Evolutionary conservation across 2,888 invertebrate genomes (phyloP), one percentile per base, ranked within the genome.

Genomic region (Sericinus montela): DNA sequence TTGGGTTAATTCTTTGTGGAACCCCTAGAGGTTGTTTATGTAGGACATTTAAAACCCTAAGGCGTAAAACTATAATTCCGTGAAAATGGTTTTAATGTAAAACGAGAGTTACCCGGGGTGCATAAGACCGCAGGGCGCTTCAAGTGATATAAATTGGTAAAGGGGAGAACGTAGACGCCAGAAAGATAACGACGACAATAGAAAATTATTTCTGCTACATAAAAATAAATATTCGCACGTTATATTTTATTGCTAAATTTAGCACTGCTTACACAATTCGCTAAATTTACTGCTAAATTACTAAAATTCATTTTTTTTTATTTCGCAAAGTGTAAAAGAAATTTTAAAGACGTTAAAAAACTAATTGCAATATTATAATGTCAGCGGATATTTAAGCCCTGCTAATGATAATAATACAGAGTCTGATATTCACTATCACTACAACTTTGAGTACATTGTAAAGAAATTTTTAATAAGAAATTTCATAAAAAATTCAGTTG

Each of bases 131-230:
- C 54, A 48, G 51, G 41, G 49, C 48, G 51, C 36, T 52, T 51
- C 54, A 47, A 60, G 58, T 58, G 58, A 58, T 53, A 60, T 56
- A 60, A 56, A 56, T 58, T 56, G 55, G 54, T 39, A 47, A 55
- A 51, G 58, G 58, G 55, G 52, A 47, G 48, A 47, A 45, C 42
- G 40, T 13, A 45, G 40, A 34, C 38, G 32, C 30, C 36, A 30
- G 28, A 25, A 37, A 49, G 48, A 49, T 49, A 48, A 45, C 39
- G 19, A 16, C 39, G 25, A 45, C 44, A 36, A 40, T 36, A 41
- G 32, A 36, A 45, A 40, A 36, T 45, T 41, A 50, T 40, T 50
- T 50, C 40, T 41, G 14, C 13, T 34, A 36, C 34, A 41, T 28
- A 32, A 16, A 1, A 30, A 34, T 44, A 39, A 39, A 44, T 35